A percentile compares a stretch with the other conserved stretches of the same genome.
Conservation (phyloP, 37 sponge, comb jelly and placozoan genomes). For the Halichondria panicea region DNA sequence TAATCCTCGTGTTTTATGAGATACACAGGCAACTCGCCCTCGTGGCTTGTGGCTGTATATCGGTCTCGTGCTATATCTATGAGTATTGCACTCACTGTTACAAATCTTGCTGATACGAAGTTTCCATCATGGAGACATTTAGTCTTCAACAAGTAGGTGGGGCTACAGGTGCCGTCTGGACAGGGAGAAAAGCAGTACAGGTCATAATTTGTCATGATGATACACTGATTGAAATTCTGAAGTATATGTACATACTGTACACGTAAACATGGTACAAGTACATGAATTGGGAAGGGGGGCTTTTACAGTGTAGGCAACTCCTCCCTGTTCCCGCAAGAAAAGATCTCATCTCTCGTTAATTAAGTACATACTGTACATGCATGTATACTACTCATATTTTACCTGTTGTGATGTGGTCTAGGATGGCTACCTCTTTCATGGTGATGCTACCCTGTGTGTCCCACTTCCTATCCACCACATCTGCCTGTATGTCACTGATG, state of each 20-base stretch:
- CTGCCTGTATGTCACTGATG: slow-evolving; percentile 32
- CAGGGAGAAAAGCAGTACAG: slow-evolving; percentile 5
- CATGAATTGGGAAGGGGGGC: background rate
- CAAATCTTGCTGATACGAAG: slow-evolving; percentile 54
- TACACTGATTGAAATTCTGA: background rate
- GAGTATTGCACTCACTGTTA: slow-evolving; percentile 48
- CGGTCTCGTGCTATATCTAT: no score
- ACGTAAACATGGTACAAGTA: background rate
- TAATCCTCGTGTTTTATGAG: no score
- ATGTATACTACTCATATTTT: background rate
- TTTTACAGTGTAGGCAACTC: background rate
- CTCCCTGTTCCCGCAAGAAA: background rate
- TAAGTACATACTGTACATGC: background rate
- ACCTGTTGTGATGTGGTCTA: slow-evolving; percentile 69
- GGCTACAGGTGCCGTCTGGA: slow-evolving; percentile 23
- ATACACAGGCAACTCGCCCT: no score
- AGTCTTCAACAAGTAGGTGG: slow-evolving; percentile 51
- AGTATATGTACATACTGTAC: background rate
- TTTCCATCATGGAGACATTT: slow-evolving; percentile 54
- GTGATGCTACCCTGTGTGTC: slow-evolving; percentile 60
- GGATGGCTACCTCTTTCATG: slow-evolving; percentile 35
- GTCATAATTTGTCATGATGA: background rate
- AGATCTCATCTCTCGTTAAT: background rate
- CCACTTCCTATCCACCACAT: slow-evolving; percentile 71
- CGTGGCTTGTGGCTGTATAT: no score